phyloP scores from a whole-genome alignment of 2,888 invertebrate species.

The Xanthia icteritia region DNA sequence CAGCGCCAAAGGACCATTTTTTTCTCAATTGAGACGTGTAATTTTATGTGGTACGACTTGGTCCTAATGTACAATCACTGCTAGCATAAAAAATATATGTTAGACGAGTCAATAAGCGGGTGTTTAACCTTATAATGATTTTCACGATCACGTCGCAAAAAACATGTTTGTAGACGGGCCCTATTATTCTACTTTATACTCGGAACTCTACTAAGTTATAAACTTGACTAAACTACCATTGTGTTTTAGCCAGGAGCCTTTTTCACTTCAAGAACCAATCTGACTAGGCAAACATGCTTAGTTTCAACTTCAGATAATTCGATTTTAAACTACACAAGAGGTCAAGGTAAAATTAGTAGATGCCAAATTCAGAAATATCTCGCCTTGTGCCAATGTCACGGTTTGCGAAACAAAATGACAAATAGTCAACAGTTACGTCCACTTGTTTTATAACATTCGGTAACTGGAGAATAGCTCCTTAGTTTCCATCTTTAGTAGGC shows the following conservation, averaged over 20 bases:
- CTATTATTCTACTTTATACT: conserved; percentile 2
- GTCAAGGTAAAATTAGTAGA: conserved; percentile 48
- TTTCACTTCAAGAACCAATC: background rate
- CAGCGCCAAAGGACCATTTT: background rate
- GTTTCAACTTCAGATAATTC: conserved; percentile 1
- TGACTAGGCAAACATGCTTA: background rate
- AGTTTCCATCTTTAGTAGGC: background rate
- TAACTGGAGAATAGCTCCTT: conserved; percentile 12
- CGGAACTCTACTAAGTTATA: background rate
- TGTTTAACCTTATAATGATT: conserved; percentile 83
- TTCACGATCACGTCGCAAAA: conserved; percentile 76
- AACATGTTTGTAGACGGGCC: conserved; percentile 51
- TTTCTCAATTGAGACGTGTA: background rate
- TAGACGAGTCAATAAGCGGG: conserved; percentile 76
- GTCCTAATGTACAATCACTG: background rate
- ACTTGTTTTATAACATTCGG: conserved; percentile 18
- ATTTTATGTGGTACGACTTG: background rate
- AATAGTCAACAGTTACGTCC: conserved; percentile 5
- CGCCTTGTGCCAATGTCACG: conserved; percentile 53
- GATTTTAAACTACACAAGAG: conserved; percentile 24
- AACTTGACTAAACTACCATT: background rate
- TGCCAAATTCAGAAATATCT: conserved; percentile 56
- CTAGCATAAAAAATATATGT: conserved; percentile 10
- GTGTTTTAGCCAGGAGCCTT: background rate
- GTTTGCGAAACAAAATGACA: conserved; percentile 33